Base-by-base conservation (phyloP, 2,888 invertebrate species). In the Drosophila atripex region DNA sequence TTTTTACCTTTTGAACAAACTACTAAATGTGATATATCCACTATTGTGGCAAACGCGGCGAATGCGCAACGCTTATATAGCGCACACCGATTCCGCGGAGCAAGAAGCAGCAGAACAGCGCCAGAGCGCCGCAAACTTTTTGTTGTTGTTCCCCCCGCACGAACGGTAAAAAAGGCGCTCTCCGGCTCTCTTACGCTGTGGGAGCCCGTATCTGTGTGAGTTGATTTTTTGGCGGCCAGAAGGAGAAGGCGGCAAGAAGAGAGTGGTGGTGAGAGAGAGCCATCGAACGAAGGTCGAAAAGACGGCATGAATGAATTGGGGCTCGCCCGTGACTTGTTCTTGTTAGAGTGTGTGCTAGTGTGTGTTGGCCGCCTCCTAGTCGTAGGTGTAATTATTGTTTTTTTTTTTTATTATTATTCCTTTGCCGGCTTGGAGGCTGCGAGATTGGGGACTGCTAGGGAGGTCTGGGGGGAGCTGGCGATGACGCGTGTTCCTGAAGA, bases 11-110 rank as follows among this genome's bases (percentile, higher is more conserved):
- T 80, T 66, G 54, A 84, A 78, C 84, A 83, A 86, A 86, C 86
- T 85, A 78, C 82, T 85, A 77, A 84, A 76, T 86, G 73, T 84
- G 75, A 88, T 90, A 90, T 90, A 90, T 90, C 90, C 89, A 90
- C 89, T 85, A 83, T 76, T 76, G 80, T 88, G 88, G 82, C 84
- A 91, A 35, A 35, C 89, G 88, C 90, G 88, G 83, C 86, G 86
- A 89, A 88, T 79, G 88, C 77, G 76, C 86, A 83, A 85, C 84
- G 89, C 85, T 91, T 91, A 88, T 91, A 91, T 91, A 91, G 90
- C 85, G 71, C 72, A 69, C 77, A 77, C 75, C 73, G 80, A 78
- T 76, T 65, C 73, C 64, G 71, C 52, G 14, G 49, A 23, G 32
- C 18, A 43, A 35, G 58, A 59, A 59, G 60, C 28, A 60, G 61